Evolutionary conservation across 1,140 invertebrate genomes (phyloP).

Genomic region (Aphelenchoides avenae): DNA sequence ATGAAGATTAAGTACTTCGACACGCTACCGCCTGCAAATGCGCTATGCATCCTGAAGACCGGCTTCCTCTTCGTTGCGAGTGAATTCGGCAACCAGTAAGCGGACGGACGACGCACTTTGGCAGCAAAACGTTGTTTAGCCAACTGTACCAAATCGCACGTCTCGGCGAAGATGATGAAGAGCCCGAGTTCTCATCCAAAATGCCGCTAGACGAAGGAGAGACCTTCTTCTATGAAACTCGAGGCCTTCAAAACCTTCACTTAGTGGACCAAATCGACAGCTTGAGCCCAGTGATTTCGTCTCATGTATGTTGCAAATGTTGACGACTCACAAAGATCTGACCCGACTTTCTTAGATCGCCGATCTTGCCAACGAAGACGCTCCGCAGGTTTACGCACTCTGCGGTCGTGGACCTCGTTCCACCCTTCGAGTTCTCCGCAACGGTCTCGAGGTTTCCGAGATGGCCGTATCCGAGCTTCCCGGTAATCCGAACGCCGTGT

Average conservation of each 20-base stretch:
- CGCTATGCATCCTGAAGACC: conserved; percentile 96
- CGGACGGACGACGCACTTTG: conserved; percentile 13
- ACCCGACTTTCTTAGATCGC: conserved; percentile 60
- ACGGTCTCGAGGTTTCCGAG: conserved; percentile 94
- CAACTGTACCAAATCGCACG: conserved; percentile 98
- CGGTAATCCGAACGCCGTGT: conserved; percentile 97
- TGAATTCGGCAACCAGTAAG: conserved; percentile 99
- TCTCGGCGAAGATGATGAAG: conserved; percentile 97
- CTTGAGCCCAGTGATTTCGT: conserved; percentile 83
- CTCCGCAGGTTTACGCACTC: conserved; percentile 90
- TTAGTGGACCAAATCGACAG: conserved; percentile 97
- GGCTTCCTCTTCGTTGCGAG: conserved; percentile 97
- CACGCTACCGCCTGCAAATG: conserved; percentile 82
- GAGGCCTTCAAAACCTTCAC: conserved; percentile 87
- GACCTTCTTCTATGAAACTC: conserved; percentile 95
- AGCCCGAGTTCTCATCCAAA: conserved; percentile 95
- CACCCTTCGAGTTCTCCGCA: conserved; percentile 78
- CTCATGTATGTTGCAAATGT: conserved; percentile 67
- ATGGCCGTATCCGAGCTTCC: conserved; percentile 99
- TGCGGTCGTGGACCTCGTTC: conserved; percentile 92
- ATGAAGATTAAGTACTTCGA: conserved; percentile 99
- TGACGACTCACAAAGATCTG: conserved; percentile 3
- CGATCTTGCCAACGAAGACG: conserved; percentile 86
- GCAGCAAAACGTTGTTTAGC: conserved; percentile 65
- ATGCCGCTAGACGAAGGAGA: conserved; percentile 97